phyloP scores from a whole-genome alignment of 2,113 vertebrate species.

The Bufo gargarizans region DNA sequence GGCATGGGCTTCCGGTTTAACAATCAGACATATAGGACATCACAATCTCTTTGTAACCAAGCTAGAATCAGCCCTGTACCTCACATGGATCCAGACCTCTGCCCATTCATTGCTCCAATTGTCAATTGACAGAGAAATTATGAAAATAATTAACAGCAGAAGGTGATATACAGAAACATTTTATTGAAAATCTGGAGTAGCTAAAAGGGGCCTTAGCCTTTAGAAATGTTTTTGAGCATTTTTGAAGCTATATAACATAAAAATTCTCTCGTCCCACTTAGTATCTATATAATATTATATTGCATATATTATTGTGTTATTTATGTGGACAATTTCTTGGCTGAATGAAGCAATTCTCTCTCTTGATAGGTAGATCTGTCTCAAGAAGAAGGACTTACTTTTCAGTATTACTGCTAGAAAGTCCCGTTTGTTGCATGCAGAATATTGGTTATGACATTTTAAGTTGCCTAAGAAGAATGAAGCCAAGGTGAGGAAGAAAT shows the following conservation, averaged over 20 bases:
- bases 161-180: no score
- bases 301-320: slow-evolving; percentile 26
- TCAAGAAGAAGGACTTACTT: slow-evolving; percentile 31
- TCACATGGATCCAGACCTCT: no score
- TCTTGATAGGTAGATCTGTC: slow-evolving; percentile 9
- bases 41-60: no score
- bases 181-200: no score
- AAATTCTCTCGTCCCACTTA: neutral
- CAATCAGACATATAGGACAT: no score
- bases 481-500: slow-evolving; percentile 64
- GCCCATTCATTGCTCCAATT: no score
- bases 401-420: slow-evolving; percentile 35
- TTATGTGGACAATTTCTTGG: neutral
- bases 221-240: neutral
- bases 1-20: no score
- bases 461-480: slow-evolving; percentile 66
- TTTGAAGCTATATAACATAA: neutral
- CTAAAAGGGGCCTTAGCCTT: no score
- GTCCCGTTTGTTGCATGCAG: slow-evolving; percentile 53
- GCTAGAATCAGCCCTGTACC: no score
- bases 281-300: slow-evolving; percentile 11
- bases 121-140: no score
- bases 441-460: slow-evolving; percentile 65
- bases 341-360: slow-evolving; percentile 39
- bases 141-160: no score